Percentiles rank a stretch among this genome's conserved stretches.
Conservation (phyloP, 2,888 invertebrate genomes). For the Drosophila parthenogenetica region DNA sequence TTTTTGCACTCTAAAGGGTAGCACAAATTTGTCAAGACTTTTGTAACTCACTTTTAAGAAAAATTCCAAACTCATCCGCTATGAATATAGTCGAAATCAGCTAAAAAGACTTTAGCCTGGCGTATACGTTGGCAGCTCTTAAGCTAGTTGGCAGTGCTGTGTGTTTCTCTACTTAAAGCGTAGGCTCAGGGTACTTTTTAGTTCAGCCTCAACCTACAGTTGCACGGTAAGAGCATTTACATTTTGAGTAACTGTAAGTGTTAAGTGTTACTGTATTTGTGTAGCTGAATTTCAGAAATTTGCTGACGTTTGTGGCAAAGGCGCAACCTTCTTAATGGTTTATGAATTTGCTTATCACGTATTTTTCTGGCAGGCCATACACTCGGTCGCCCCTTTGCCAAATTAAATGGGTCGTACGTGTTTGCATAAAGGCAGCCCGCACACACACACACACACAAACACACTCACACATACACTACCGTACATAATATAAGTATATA, state of each 20-base stretch:
- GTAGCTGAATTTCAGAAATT: conserved; percentile 25
- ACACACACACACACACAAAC: conserved; percentile 2
- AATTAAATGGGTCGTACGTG: conserved; percentile 74
- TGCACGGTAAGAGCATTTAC: conserved; percentile 15
- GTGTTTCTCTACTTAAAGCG: background rate
- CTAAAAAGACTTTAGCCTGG: background rate
- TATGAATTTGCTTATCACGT: conserved; percentile 76
- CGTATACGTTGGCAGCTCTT: background rate
- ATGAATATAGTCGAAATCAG: background rate
- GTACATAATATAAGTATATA: conserved; percentile 14
- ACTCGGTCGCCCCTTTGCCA: conserved; percentile 61
- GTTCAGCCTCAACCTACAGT: background rate
- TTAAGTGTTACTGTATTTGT: conserved; percentile 1
- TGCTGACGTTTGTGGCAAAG: conserved; percentile 43
- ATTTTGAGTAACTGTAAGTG: background rate
- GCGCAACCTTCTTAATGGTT: conserved; percentile 69
- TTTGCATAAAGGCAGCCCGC: conserved; percentile 63
- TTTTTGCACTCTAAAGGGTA: conserved; percentile 12
- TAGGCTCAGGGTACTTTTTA: background rate
- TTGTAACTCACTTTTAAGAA: conserved; percentile 6
- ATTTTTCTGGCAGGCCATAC: conserved; percentile 66
- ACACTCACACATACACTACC: background rate
- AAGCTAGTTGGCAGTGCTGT: conserved; percentile 2
- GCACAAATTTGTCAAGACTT: background rate
- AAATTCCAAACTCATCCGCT: background rate